phyloP scores from a whole-genome alignment of 2,888 invertebrate species.

The Dynastes tityus region DNA sequence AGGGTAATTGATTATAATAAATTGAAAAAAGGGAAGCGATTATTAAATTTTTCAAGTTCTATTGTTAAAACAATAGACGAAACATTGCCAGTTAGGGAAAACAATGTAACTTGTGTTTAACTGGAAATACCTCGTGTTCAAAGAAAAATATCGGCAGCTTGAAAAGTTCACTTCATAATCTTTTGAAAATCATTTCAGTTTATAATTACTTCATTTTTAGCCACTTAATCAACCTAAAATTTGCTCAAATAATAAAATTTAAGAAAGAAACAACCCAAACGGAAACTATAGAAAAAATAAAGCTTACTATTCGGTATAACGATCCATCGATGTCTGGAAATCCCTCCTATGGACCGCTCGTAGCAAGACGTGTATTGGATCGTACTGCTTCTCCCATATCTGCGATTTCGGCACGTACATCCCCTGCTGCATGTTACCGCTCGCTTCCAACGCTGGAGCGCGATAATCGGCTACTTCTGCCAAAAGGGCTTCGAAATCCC shows the following conservation, averaged over 20 bases:
- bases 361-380: constrained; percentile 93
- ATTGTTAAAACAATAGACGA: too few relatives aligned
- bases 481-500: constrained; percentile 90
- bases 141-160: too few relatives aligned
- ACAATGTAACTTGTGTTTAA: too few relatives aligned
- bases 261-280: not conserved
- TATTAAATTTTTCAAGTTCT: too few relatives aligned
- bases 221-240: too few relatives aligned
- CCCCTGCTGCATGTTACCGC: constrained; percentile 84
- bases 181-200: too few relatives aligned
- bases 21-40: not conserved
- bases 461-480: constrained; percentile 78
- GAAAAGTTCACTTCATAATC: too few relatives aligned
- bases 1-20: not conserved
- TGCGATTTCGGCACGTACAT: constrained; percentile 88
- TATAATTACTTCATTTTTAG: too few relatives aligned
- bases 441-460: constrained; percentile 89
- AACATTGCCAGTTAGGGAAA: too few relatives aligned
- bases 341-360: constrained; percentile 93
- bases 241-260: too few relatives aligned
- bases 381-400: constrained; percentile 95
- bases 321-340: constrained; percentile 95
- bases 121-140: too few relatives aligned
- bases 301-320: constrained; percentile 87
- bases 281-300: not conserved